phyloP scores from a whole-genome alignment of 2,113 vertebrate species.

The Tachysurus fulvidraco region DNA sequence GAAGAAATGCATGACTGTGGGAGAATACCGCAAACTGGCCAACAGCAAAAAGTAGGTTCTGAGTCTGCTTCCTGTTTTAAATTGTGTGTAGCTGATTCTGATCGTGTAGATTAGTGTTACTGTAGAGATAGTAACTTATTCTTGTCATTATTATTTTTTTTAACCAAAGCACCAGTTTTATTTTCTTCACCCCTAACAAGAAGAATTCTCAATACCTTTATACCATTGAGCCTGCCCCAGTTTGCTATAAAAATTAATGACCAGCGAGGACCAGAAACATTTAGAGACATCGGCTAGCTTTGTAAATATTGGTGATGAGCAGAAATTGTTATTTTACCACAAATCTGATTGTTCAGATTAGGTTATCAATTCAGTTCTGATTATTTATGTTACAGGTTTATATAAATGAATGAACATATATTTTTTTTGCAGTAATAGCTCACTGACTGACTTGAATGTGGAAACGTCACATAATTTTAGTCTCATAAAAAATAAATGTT shows the following conservation, averaged over 20 bases:
- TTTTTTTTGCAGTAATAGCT: too few relatives aligned
- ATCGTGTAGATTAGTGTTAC: background rate
- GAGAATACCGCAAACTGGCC: slow-evolving; percentile 90
- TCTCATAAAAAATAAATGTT: background rate
- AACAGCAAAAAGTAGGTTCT: slow-evolving; percentile 90
- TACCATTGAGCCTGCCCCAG: background rate
- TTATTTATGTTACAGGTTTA: background rate
- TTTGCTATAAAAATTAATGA: background rate
- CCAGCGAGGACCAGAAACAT: background rate
- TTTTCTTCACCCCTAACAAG: background rate
- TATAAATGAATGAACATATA: background rate
- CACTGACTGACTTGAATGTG: too few relatives aligned
- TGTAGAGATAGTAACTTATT: background rate
- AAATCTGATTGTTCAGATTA: background rate
- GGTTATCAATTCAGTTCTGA: background rate
- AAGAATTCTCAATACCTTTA: background rate
- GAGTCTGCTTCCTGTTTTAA: background rate
- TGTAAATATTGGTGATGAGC: too few relatives aligned
- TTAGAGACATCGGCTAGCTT: too few relatives aligned
- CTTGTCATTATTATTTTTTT: background rate
- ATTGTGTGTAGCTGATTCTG: background rate
- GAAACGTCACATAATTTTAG: too few relatives aligned
- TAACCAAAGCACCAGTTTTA: background rate
- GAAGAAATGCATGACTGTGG: slow-evolving; percentile 95
- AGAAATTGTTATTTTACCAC: too few relatives aligned